Evolutionary conservation across 1,140 invertebrate species (phyloP).

Genomic region (Cecropterus lyciades): DNA sequence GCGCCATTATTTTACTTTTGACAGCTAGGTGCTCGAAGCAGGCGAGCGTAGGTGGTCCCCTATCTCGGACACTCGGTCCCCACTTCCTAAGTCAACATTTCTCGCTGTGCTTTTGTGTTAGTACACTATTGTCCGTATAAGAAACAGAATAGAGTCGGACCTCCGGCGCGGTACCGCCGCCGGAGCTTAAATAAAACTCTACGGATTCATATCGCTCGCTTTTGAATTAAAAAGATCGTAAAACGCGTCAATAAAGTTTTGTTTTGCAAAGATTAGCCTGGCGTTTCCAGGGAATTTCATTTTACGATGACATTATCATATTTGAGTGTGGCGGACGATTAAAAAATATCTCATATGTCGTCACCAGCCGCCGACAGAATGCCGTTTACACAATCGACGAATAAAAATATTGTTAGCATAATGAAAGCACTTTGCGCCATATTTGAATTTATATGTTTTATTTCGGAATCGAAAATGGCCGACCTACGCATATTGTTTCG

Average conservation of each 20-base stretch:
- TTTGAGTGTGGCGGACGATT: conserved; percentile 27
- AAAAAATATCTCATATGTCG: conserved; percentile 20
- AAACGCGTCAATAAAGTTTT: conserved; percentile 46
- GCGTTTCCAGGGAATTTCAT: conserved; percentile 31
- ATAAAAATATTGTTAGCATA: conserved; percentile 54
- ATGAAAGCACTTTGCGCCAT: conserved; percentile 54
- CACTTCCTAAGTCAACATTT: conserved; percentile 59
- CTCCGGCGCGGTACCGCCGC: conserved; percentile 44
- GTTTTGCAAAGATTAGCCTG: conserved; percentile 48
- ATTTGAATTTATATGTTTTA: conserved; percentile 61
- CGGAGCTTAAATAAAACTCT: conserved; percentile 40
- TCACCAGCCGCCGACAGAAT: conserved; percentile 21
- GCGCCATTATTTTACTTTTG: conserved; percentile 53
- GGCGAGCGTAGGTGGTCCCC: conserved; percentile 54
- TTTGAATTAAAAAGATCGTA: conserved; percentile 49
- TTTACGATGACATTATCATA: conserved; percentile 49
- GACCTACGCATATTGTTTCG: conserved; percentile 45
- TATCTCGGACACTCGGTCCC: conserved; percentile 43
- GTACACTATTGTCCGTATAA: conserved; percentile 51
- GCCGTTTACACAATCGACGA: conserved; percentile 46
- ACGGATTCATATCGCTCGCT: conserved; percentile 26
- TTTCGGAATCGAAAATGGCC: conserved; percentile 52
- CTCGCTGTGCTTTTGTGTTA: conserved; percentile 60
- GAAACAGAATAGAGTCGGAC: conserved; percentile 44
- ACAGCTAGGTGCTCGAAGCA: conserved; percentile 48